Percentiles rank a stretch among this genome's conserved stretches.
Conservation (phyloP, 2,113 vertebrate species). For the Microcebus murinus region DNA sequence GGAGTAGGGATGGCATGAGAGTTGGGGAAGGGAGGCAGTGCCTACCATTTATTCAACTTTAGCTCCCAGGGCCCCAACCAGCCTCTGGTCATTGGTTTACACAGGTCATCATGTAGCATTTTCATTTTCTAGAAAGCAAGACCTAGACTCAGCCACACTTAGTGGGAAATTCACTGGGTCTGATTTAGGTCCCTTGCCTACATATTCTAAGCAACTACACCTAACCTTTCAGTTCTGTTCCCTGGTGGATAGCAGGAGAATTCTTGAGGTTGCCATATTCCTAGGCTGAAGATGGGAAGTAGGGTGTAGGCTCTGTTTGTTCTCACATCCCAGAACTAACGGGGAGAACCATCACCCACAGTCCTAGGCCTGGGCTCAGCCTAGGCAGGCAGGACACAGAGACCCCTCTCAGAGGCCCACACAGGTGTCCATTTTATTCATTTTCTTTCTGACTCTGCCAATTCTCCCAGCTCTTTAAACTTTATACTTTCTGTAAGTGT, state of each 20-base stretch:
- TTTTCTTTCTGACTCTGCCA: background rate
- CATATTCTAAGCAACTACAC: background rate
- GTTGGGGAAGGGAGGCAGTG: background rate
- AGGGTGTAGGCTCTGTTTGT: too few relatives aligned
- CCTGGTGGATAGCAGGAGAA: background rate
- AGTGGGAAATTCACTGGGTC: background rate
- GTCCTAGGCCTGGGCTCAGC: background rate
- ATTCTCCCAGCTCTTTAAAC: background rate
- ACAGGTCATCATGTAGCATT: background rate
- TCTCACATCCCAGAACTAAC: background rate
- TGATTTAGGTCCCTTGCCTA: background rate
- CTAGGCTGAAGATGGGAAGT: background rate
- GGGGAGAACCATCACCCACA: fast-evolving
- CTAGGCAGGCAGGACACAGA: too few relatives aligned
- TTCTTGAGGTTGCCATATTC: background rate
- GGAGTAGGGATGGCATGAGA: background rate
- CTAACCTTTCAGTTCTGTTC: background rate
- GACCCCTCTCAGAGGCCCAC: background rate
- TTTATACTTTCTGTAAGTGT: background rate
- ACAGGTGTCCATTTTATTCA: background rate
- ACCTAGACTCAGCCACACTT: background rate
- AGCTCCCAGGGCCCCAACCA: too few relatives aligned
- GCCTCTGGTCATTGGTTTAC: background rate
- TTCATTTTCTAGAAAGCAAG: background rate
- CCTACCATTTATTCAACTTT: background rate